These are phyloP conservation scores for Tarsius wallacei DNA, from an alignment of 2,797 vertebrate species.

Conservation along the genomic window DNA sequence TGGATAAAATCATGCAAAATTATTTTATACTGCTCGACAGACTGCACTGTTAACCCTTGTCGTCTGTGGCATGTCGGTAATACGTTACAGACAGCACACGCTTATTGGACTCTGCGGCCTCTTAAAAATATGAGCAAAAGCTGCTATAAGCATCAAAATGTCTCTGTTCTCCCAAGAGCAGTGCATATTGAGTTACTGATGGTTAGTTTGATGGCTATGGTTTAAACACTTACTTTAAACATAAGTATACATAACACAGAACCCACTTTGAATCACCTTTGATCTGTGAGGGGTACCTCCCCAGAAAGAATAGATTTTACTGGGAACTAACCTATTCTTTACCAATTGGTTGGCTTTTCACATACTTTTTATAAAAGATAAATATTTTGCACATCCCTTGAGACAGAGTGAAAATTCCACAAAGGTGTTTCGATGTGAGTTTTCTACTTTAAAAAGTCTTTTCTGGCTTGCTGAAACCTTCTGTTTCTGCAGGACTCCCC, in stretches of 20 bases:
- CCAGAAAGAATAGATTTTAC: conserved; percentile 47
- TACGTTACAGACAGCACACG: neutral
- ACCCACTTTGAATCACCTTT: conserved; percentile 64
- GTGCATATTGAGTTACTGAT: conserved; percentile 52
- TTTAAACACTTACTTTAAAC: conserved; percentile 84
- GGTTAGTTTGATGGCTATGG: conserved; percentile 66
- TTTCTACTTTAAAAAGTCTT: neutral
- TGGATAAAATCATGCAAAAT: conserved; percentile 74
- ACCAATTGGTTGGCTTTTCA: conserved; percentile 47
- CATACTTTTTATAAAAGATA: conserved; percentile 40
- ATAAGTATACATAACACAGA: conserved; percentile 77
- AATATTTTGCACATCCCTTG: conserved; percentile 41
- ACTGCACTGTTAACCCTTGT: neutral
- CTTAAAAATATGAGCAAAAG: conserved; percentile 70
- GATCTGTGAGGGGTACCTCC: conserved; percentile 66
- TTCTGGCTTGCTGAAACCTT: neutral
- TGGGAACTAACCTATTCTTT: conserved; percentile 73
- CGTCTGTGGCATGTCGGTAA: conserved; percentile 35
- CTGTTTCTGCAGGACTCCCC: neutral
- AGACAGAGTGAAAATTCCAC: neutral
- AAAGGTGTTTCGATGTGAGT: neutral
- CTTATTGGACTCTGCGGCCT: conserved; percentile 35
- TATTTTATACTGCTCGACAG: neutral
- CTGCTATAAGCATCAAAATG: conserved; percentile 54
- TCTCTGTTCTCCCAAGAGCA: conserved; percentile 46